Conservation (phyloP, 2,113 vertebrate species). For the Crotalus horridus region DNA sequence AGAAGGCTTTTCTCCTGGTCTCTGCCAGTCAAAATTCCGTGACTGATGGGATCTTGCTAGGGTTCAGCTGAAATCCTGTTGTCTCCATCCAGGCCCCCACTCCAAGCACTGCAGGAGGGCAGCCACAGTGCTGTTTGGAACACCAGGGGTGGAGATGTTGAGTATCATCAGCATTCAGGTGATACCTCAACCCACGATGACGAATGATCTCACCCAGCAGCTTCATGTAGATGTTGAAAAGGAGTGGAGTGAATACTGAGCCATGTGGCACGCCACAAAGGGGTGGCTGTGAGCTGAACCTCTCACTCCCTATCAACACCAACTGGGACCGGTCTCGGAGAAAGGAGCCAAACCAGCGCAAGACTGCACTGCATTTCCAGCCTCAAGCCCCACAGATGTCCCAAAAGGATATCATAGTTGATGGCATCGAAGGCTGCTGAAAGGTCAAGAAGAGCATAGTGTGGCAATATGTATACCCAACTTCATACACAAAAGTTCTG, state of each 20-base stretch:
- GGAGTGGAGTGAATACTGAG: too few species aligned
- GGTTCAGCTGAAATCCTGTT: background rate
- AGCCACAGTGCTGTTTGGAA: background rate
- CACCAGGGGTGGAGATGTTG: background rate
- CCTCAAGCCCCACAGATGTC: too few species aligned
- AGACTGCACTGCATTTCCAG: too few species aligned
- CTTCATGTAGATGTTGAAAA: background rate
- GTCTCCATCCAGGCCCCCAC: background rate
- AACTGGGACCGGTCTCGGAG: too few species aligned
- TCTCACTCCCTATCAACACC: background rate
- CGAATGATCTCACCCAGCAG: too few species aligned
- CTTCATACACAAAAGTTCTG: background rate
- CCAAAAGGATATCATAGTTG: too few species aligned
- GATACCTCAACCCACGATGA: background rate
- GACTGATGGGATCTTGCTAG: background rate
- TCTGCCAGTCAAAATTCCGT: background rate
- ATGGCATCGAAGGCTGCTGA: too few species aligned
- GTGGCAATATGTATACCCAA: background rate
- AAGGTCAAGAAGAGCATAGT: too few species aligned
- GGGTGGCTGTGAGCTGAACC: background rate
- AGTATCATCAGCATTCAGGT: background rate
- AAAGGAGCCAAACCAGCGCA: too few species aligned
- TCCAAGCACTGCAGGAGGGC: background rate
- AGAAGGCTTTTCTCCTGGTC: background rate
- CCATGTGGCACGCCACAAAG: background rate